Evolutionary conservation across 2,888 invertebrate species (phyloP).

Genomic region (Choreutis nemorana): DNA sequence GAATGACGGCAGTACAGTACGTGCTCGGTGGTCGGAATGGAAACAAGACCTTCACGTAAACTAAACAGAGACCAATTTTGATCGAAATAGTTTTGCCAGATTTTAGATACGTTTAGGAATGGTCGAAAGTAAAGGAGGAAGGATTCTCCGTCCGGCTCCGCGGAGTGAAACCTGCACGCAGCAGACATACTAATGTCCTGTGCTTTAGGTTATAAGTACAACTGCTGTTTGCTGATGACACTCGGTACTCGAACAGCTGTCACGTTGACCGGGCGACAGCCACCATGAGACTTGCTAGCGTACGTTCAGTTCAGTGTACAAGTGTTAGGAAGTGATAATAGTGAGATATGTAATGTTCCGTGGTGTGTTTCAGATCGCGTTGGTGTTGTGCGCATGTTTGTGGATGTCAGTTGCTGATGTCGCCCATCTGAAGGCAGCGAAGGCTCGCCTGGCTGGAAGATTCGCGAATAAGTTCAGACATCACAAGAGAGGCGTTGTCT

Average conservation of each 20-base stretch:
- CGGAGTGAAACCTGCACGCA: conserved; percentile 44
- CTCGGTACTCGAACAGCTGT: conserved; percentile 33
- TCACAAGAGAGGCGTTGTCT: conserved; percentile 46
- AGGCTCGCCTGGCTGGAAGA: conserved; percentile 33
- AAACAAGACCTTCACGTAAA: conserved; percentile 17
- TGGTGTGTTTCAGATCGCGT: conserved; percentile 46
- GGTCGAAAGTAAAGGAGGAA: conserved; percentile 45
- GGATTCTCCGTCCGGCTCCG: conserved; percentile 45
- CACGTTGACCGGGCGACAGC: conserved; percentile 41
- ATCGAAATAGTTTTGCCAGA: conserved; percentile 17
- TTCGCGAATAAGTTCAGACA: conserved; percentile 31
- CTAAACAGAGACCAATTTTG: conserved; percentile 18
- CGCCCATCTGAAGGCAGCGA: conserved; percentile 32
- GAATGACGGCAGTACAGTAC: conserved; percentile 47
- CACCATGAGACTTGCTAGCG: conserved; percentile 37
- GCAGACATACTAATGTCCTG: conserved; percentile 46
- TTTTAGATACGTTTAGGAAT: conserved; percentile 32
- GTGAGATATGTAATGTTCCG: conserved; percentile 21
- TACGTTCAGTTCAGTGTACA: conserved; percentile 28
- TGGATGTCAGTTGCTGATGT: conserved; percentile 32
- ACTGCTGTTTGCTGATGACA: conserved; percentile 28
- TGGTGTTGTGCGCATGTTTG: conserved; percentile 39
- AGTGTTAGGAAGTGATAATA: conserved; percentile 11
- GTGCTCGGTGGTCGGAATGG: conserved; percentile 17
- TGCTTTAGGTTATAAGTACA: conserved; percentile 56